A percentile compares a stretch with the other conserved stretches of the same genome.
Conservation (phyloP, 1,140 invertebrate species). For the Diorhabda elongata region DNA sequence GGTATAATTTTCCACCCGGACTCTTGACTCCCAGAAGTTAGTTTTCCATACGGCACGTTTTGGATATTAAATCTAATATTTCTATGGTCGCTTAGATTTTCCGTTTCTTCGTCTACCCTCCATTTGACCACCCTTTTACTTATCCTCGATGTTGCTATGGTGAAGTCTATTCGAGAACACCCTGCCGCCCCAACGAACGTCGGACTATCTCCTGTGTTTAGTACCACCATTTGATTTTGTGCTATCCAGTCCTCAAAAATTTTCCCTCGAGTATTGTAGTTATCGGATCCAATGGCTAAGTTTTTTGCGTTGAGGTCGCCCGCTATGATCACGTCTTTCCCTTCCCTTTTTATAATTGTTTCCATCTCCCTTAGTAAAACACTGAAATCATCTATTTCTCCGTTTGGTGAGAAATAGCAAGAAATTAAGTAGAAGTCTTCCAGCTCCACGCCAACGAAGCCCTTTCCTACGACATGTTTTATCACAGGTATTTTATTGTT, state of each 20-base stretch:
- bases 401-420: neutral
- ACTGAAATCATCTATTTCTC: neutral
- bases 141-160: neutral
- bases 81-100: too few relatives aligned
- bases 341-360: neutral
- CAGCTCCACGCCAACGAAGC: neutral
- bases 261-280: neutral
- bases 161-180: neutral
- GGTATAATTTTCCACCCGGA: too few relatives aligned
- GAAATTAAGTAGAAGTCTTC: neutral
- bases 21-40: too few relatives aligned
- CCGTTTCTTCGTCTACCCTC: neutral
- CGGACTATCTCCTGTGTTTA: neutral
- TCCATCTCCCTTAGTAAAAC: neutral
- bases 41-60: too few relatives aligned
- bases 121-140: neutral
- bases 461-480: neutral
- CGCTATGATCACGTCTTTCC: neutral
- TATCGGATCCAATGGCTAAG: neutral
- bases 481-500: too few relatives aligned
- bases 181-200: neutral
- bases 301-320: neutral
- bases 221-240: neutral
- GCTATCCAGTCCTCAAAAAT: slow-evolving; percentile 1
- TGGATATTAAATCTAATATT: too few relatives aligned